Evolutionary conservation across 1,140 invertebrate genomes (phyloP).

Genomic region (Drosophila quadrilineata): DNA sequence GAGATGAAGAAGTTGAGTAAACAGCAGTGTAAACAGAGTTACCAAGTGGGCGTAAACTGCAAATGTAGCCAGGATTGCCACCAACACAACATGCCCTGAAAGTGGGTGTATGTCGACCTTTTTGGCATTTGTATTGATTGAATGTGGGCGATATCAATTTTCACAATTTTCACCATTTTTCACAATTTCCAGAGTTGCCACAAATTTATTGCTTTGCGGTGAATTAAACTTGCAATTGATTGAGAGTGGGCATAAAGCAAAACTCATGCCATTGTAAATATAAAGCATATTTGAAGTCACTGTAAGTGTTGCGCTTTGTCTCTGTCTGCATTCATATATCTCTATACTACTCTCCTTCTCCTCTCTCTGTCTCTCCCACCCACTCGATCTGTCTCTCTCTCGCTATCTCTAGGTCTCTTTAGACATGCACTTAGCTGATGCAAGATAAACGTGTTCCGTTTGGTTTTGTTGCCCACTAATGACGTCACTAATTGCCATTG

Average conservation of each 20-base stretch:
- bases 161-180: constrained; percentile 62
- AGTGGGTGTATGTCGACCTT: constrained; percentile 47
- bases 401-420: neutral
- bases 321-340: no score
- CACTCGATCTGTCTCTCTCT: neutral
- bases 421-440: constrained; percentile 44
- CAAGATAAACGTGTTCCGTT: constrained; percentile 14
- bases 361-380: no score
- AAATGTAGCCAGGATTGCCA: no score
- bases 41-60: no score
- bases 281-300: no score
- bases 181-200: no score
- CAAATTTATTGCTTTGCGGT: constrained; percentile 41
- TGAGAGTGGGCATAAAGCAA: no score
- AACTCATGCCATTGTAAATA: constrained; percentile 11
- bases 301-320: no score
- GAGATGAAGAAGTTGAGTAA: no score
- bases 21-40: no score
- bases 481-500: constrained; percentile 68
- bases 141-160: constrained; percentile 56
- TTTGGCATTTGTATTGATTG: constrained; percentile 71
- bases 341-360: no score
- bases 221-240: constrained; percentile 47
- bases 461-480: constrained; percentile 46
- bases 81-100: neutral